Base-by-base conservation (phyloP, 2,888 invertebrate species). In the Uropetala carovei region DNA sequence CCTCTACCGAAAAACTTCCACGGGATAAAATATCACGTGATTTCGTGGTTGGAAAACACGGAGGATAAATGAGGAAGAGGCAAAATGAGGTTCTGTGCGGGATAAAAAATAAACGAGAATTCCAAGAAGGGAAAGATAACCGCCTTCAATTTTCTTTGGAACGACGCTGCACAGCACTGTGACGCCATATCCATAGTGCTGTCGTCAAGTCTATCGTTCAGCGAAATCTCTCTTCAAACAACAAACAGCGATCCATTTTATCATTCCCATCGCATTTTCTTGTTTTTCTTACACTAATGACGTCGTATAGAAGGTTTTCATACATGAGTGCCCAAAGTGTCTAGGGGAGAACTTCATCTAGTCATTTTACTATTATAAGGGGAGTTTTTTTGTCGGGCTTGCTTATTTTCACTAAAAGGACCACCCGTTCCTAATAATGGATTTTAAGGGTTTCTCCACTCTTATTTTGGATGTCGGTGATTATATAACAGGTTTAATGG, bases 111-210 rank as follows among this genome's bases (percentile, higher is more conserved):
- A n/a, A n/a, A 89, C 64, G 64, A 58, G 14, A 11, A 13, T 86
- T 60, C 60, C 43, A 11, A 68, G 64, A 59, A n/a, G 64, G 11
- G 16, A 27, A 43, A 89, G 86, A 86, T 86, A 86, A 86, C 86
- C 86, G 59, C 14, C 56, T n/a, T 89, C 89, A 89, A 43, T 89
- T 89, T 89, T 89, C 89, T 89, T 56, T 89, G 18, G 56, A 43
- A 43, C 59, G 86, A 43, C 30, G 86, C 16, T 30, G 86, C 60
- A 89, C 57, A 43, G 18, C 56, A 30, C 43, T 60, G 64, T 43
- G 18, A 27, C 60, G 58, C 60, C 30, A 60, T 60, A 60, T 86
- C 27, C 86, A 43, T 64, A 64, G 64, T 89, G 64, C n/a, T 60
- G 89, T 68, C 89, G 64, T 89, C 64, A n/a, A 43, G 60, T 64